Evolutionary conservation across 2,888 invertebrate genomes (phyloP).

Genomic region (Amiota communis): DNA sequence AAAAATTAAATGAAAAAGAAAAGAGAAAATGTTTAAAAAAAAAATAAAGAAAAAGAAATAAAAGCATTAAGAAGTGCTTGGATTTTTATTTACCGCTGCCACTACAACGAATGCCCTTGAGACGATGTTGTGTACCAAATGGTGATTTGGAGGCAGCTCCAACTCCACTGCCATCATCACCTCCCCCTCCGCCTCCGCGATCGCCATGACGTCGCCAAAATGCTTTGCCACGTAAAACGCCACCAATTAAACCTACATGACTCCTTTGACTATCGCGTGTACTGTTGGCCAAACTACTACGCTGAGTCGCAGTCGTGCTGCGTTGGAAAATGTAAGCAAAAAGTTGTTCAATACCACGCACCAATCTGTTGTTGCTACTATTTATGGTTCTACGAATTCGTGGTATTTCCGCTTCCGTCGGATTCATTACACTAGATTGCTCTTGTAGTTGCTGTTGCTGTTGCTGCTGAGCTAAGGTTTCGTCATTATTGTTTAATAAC

Average conservation of each 20-base stretch:
- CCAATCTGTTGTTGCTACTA: slow-evolving; percentile 40
- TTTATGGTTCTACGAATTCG: slow-evolving; percentile 13
- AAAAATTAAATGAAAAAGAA: slow-evolving; percentile 44
- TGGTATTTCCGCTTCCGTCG: slow-evolving; percentile 4
- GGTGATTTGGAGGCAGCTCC: slow-evolving; percentile 43
- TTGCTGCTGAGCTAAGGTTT: background rate
- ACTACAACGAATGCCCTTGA: slow-evolving; percentile 72
- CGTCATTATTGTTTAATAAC: background rate
- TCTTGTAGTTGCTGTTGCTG: slow-evolving; percentile 29
- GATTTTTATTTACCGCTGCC: slow-evolving; percentile 67
- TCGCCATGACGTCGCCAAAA: slow-evolving; percentile 62
- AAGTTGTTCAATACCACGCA: slow-evolving; percentile 49
- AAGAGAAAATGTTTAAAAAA: slow-evolving; percentile 39
- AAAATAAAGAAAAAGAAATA: slow-evolving; percentile 47
- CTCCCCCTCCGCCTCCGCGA: background rate
- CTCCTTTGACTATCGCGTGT: slow-evolving; percentile 70
- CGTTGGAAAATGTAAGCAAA: slow-evolving; percentile 61
- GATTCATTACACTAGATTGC: background rate
- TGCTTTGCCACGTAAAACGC: slow-evolving; percentile 49
- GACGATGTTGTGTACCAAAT: slow-evolving; percentile 66
- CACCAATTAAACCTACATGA: slow-evolving; percentile 66
- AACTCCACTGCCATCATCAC: background rate
- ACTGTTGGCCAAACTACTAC: slow-evolving; percentile 41
- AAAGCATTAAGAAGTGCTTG: slow-evolving; percentile 15
- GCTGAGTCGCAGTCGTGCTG: slow-evolving; percentile 38